Conservation (phyloP, 2,113 vertebrate genomes). For the Orycteropus afer region DNA sequence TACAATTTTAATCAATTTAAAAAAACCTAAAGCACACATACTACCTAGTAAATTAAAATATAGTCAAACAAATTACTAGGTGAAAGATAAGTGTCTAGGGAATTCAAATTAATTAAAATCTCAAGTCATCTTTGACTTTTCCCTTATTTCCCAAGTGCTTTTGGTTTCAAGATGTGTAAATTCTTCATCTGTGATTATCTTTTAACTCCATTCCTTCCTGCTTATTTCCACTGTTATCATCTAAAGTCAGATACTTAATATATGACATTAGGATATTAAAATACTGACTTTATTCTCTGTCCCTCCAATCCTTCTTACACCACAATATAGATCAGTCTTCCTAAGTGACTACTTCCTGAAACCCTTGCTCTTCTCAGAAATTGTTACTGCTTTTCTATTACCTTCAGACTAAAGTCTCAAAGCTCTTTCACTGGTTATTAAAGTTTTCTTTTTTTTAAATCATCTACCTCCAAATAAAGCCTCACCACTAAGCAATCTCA, state of each 20-base stretch:
- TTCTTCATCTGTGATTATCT: background rate
- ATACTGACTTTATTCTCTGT: background rate
- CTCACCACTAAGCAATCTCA: background rate
- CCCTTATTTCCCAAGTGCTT: background rate
- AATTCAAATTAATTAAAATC: constrained; percentile 40
- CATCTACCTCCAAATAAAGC: background rate
- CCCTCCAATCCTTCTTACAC: background rate
- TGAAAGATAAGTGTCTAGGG: background rate
- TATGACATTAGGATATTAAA: constrained; percentile 15
- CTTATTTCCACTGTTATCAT: constrained; percentile 30
- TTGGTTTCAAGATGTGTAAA: background rate
- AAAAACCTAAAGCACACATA: constrained; percentile 5
- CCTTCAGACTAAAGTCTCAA: constrained; percentile 4
- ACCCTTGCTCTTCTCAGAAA: background rate
- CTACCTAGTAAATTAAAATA: constrained; percentile 18
- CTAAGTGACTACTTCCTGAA: constrained; percentile 18
- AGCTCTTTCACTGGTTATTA: constrained; percentile 28
- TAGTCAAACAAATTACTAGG: background rate
- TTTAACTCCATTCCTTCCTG: background rate
- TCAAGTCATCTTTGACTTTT: constrained; percentile 22
- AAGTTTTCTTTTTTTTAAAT: constrained; percentile 3
- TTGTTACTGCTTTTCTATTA: background rate
- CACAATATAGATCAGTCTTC: background rate
- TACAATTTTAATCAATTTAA: background rate
- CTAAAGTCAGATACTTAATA: constrained; percentile 31